Base-by-base conservation (phyloP, 2,797 vertebrate species). In the Lagothrix lagotricha region DNA sequence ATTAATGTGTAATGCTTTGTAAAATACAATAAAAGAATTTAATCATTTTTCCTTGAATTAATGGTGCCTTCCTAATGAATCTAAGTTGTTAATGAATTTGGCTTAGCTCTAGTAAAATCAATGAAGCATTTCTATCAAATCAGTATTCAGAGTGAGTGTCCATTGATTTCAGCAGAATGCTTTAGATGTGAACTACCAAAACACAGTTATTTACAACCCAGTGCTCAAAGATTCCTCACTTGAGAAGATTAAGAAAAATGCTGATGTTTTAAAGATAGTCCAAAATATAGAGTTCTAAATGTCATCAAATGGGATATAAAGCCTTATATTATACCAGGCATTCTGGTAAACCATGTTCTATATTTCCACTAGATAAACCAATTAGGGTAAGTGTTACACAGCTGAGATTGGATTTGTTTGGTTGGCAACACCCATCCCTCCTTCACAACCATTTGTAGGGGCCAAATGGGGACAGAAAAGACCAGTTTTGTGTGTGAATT, bases 11-110 rank as follows among this genome's bases (percentile, higher is more conserved):
- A 89, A 83, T 80, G 64, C 57, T 93, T 97, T 97, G 77, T 91
- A 88, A 97, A 97, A 94, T 90, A 94, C 61, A 97, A 94, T 94
- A 57, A 95, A 94, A 93, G 26, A 93, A 84, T 58, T 87, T 95
- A 95, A 97, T 97, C 94, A 48, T 89, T 90, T 75, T 91, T 95
- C 87, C 89, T 97, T 92, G 96, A 97, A 96, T 94, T 92, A 97
- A 96, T 93, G 94, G 72, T 85, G 93, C 85, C 83, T 98, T 95
- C 88, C 95, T 98, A 98, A 98, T 98, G 97, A 97, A 96, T 90
- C 92, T 64, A 88, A 89, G 64, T 72, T 94, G 36, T 77, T 97
- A 97, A 98, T 97, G 93, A 98, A 95, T 95, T 96, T 96, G 86
- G 94, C 95, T 94, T 83, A 88, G 90, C 77, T 88, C 85, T 94